Conservation (phyloP, 2,797 vertebrate genomes). For the Adelosebastes latens region DNA sequence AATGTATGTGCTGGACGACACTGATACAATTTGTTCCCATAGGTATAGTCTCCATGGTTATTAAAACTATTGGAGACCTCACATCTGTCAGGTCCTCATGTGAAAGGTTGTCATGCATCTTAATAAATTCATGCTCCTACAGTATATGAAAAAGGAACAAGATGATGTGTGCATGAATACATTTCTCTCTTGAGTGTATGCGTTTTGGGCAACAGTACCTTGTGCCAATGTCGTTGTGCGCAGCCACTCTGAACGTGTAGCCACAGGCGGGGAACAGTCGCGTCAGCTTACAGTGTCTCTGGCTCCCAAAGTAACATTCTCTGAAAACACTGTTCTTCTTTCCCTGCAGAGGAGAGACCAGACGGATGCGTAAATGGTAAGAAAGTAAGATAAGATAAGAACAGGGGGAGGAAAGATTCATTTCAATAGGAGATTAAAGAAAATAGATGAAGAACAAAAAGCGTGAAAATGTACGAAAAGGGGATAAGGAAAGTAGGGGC, state of each 20-base stretch:
- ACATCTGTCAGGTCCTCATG: neutral
- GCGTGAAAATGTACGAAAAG: neutral
- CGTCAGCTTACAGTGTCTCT: slow-evolving; percentile 93
- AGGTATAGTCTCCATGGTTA: neutral
- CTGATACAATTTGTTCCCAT: neutral
- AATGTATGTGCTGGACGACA: neutral
- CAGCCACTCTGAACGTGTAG: slow-evolving; percentile 96
- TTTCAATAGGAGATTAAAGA: neutral
- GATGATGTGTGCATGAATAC: neutral
- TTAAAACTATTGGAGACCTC: neutral
- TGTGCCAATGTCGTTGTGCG: slow-evolving; percentile 93
- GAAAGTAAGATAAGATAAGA: neutral
- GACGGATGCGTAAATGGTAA: neutral
- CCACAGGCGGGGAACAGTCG: slow-evolving; percentile 92
- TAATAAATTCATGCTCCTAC: neutral
- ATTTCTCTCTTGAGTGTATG: neutral
- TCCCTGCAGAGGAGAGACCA: slow-evolving; percentile 80
- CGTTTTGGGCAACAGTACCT: slow-evolving; percentile 81
- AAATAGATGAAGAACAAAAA: neutral
- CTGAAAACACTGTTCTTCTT: slow-evolving; percentile 96
- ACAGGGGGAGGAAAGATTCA: neutral
- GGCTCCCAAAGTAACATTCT: slow-evolving; percentile 95
- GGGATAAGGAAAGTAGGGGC: neutral
- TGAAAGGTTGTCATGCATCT: neutral
- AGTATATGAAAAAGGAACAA: neutral